phyloP scores from a whole-genome alignment of 2,113 vertebrate genomes.

The Chrysemys picta region DNA sequence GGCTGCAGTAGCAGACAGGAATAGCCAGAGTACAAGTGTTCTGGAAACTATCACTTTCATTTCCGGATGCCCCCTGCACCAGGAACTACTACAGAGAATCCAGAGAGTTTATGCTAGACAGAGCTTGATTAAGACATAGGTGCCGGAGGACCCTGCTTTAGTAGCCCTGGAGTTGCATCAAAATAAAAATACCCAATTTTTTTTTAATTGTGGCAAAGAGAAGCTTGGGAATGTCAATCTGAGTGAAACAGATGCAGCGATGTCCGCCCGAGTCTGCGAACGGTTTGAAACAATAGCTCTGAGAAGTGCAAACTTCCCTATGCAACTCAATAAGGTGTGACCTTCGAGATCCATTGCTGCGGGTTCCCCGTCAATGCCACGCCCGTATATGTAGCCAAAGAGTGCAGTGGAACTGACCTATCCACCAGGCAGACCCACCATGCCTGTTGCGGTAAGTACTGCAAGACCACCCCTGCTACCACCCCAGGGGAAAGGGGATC shows the following conservation, averaged over 20 bases:
- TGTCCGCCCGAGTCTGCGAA: background rate
- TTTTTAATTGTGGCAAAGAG: background rate
- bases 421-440: background rate
- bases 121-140: background rate
- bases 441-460: background rate
- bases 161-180: background rate
- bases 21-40: background rate
- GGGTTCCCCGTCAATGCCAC: background rate
- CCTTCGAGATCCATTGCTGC: background rate
- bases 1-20: background rate
- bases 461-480: background rate
- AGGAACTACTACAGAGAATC: background rate
- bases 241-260: background rate
- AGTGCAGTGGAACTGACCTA: background rate
- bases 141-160: too few species aligned
- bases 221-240: background rate
- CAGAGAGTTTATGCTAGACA: background rate
- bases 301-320: background rate
- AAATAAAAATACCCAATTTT: background rate
- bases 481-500: background rate
- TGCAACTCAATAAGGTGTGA: background rate
- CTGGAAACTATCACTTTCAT: background rate
- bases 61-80: background rate
- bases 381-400: background rate
- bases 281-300: background rate